These are phyloP conservation scores for Elymnias hypermnestra DNA, from an alignment of 1,140 invertebrate species.

Conservation along the genomic window DNA sequence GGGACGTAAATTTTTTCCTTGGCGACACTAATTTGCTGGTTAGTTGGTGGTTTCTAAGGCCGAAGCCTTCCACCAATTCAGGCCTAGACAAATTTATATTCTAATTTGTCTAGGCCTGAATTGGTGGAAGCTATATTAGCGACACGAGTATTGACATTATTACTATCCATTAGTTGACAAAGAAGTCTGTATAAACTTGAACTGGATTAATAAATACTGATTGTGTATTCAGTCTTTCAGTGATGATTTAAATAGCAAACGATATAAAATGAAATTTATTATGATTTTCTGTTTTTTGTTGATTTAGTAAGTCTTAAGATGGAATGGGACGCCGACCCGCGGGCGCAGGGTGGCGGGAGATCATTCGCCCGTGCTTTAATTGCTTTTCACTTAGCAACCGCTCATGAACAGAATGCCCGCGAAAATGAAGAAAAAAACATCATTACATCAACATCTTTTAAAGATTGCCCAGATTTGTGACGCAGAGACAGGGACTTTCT, in stretches of 20 bases:
- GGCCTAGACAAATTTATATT: too few relatives aligned
- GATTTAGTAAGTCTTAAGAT: slow-evolving; percentile 48
- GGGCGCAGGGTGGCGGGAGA: slow-evolving; percentile 33
- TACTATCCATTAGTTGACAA: too few relatives aligned
- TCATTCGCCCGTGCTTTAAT: slow-evolving; percentile 72
- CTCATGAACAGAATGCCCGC: slow-evolving; percentile 67
- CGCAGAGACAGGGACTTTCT: slow-evolving; percentile 60
- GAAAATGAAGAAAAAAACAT: slow-evolving; percentile 73
- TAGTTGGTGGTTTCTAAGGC: too few relatives aligned
- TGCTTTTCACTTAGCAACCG: slow-evolving; percentile 75
- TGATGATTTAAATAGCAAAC: slow-evolving; percentile 13
- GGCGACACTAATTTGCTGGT: too few relatives aligned
- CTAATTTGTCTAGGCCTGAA: too few relatives aligned
- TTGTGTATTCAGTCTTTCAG: slow-evolving; percentile 5
- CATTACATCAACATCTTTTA: slow-evolving; percentile 74
- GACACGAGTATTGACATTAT: too few relatives aligned
- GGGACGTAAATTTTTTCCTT: too few relatives aligned
- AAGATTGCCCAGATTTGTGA: slow-evolving; percentile 71
- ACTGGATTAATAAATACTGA: too few relatives aligned
- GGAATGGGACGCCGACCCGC: slow-evolving; percentile 29
- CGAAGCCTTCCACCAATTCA: too few relatives aligned
- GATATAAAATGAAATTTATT: slow-evolving; percentile 48
- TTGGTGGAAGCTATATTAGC: too few relatives aligned
- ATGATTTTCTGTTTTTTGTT: slow-evolving; percentile 55
- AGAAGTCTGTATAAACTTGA: too few relatives aligned